Percentiles rank a stretch among this genome's conserved stretches.
Evolutionary conservation across 1,140 invertebrate species (phyloP).

Genomic region (Nymphalis io): DNA sequence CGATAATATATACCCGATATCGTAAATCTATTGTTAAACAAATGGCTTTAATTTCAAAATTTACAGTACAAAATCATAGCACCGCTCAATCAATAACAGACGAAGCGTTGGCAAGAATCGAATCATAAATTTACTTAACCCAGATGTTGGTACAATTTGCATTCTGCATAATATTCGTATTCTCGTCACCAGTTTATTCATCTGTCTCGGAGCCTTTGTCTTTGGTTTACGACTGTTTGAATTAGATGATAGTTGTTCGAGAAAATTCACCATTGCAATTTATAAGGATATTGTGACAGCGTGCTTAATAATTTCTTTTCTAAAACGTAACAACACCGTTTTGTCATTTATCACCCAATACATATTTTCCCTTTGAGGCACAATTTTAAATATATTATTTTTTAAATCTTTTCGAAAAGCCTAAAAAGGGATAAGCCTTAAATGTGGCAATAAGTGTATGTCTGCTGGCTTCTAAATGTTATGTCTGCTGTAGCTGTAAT

Average conservation of each 20-base stretch:
- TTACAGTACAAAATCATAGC: background rate
- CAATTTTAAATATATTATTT: too few relatives aligned
- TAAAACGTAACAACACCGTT: too few relatives aligned
- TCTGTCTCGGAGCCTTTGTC: conserved; percentile 14
- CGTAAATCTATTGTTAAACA: background rate
- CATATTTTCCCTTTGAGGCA: too few relatives aligned
- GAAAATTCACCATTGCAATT: background rate
- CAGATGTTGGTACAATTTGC: conserved; percentile 23
- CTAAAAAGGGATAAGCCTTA: too few relatives aligned
- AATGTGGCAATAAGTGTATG: too few relatives aligned
- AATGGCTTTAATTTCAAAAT: conserved; percentile 1
- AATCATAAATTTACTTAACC: conserved; percentile 24
- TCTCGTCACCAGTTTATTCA: conserved; percentile 16
- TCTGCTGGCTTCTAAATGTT: too few relatives aligned
- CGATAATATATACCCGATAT: too few relatives aligned
- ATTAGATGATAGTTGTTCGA: conserved; percentile 7
- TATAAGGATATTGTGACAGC: background rate
- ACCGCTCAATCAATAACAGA: background rate
- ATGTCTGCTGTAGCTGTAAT: too few relatives aligned
- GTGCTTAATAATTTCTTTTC: background rate
- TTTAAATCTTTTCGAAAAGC: too few relatives aligned
- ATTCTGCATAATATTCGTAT: conserved; percentile 23
- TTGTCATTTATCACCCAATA: too few relatives aligned
- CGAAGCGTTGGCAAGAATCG: conserved; percentile 11
- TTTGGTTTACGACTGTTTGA: conserved; percentile 20